Evolutionary conservation across 2,888 invertebrate species (phyloP), one percentile per base, ranked within the genome.

Genomic region (Macrosoma leucophasiata): DNA sequence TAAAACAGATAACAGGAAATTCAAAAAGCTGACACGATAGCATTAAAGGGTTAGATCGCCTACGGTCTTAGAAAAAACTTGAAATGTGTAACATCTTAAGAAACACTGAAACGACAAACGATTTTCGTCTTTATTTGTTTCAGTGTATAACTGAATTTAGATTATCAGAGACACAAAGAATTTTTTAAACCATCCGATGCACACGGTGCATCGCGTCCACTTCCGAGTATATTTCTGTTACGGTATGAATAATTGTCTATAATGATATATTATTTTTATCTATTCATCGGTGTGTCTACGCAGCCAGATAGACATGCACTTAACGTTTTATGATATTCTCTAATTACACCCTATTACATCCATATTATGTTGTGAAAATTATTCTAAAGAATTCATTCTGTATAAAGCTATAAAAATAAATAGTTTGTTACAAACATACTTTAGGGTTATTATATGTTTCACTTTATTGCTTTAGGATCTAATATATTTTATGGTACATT

Each of bases 251-350:
- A 50, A 54, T 60, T 55, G 53, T 50, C 51, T 56, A 51, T 56
- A 62, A 63, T 59, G 54, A 57, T 60, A 55, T 50, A 55, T 58
- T 52, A 52, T 45, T 47, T 49, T 58, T 62, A 62, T 62, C 61
- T 57, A 34, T 43, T 45, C 51, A 62, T 59, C 57, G 42, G 20
- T 28, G 42, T 49, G 52, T 55, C 52, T 50, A 48, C 40, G 50
- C 39, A 39, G 32, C 39, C 34, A 30, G 23, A n/a, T 35, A 36
- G 61, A 62, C 58, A 55, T 14, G 27, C 25, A 58, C 59, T 58
- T 52, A 47, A 50, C 44, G 41, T 52, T 45, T 52, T 48, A 47
- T 43, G 46, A 42, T 43, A 48, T 44, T 47, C 33, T 34, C 38
- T 55, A 50, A 54, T 55, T 50, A 44, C 41, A 35, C 21, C 29